Evolutionary conservation across 2,888 invertebrate species (phyloP).

Genomic region (Dorcus hopei): DNA sequence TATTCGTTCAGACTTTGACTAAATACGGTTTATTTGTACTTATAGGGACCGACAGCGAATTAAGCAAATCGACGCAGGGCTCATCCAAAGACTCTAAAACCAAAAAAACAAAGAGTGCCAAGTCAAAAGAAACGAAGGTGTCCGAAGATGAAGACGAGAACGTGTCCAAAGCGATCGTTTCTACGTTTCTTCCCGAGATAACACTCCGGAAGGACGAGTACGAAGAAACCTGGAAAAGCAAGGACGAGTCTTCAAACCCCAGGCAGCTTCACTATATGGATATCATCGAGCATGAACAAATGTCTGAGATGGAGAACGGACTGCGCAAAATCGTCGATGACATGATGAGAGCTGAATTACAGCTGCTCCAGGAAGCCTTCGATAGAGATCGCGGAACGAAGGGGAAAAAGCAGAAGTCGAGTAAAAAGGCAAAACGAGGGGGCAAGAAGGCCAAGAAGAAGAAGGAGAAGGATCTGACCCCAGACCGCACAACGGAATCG

Average conservation of each 20-base stretch:
- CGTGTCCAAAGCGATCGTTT: slow-evolving; percentile 65
- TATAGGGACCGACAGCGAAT: slow-evolving; percentile 71
- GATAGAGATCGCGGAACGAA: slow-evolving; percentile 69
- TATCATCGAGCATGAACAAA: slow-evolving; percentile 82
- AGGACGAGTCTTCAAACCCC: slow-evolving; percentile 71
- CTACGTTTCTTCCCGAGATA: slow-evolving; percentile 71
- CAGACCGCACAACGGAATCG: slow-evolving; percentile 85
- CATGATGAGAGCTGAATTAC: slow-evolving; percentile 67
- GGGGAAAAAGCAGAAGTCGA: slow-evolving; percentile 76
- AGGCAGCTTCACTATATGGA: slow-evolving; percentile 75
- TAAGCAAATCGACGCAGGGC: slow-evolving; percentile 74
- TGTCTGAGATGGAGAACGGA: slow-evolving; percentile 77
- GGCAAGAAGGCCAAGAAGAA: slow-evolving; percentile 90
- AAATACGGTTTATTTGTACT: background rate
- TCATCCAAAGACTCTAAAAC: slow-evolving; percentile 77
- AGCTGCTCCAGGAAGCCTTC: slow-evolving; percentile 69
- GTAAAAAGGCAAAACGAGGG: slow-evolving; percentile 65
- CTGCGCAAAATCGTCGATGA: slow-evolving; percentile 79
- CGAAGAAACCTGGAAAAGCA: slow-evolving; percentile 79
- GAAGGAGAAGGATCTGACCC: slow-evolving; percentile 92
- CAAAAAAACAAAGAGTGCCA: slow-evolving; percentile 67
- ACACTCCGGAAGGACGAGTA: slow-evolving; percentile 71
- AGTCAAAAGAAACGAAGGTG: slow-evolving; percentile 51
- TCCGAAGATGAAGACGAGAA: slow-evolving; percentile 62
- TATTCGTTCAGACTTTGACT: background rate